These are phyloP conservation scores for Petrocephalus zakoni DNA, from an alignment of 2,113 vertebrate genomes.

Conservation along the genomic window DNA sequence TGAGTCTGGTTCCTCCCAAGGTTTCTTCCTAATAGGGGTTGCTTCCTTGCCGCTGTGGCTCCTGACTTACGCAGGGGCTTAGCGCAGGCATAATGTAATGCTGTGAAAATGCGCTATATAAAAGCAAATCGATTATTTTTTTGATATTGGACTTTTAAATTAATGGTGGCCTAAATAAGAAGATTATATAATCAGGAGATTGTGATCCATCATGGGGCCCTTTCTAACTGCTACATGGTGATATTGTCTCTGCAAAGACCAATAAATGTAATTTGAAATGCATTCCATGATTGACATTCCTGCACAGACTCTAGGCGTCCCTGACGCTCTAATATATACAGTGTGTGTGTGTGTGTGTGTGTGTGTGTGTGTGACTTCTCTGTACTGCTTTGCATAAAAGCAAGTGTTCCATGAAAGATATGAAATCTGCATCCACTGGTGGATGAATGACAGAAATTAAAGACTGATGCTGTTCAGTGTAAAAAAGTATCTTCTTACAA, in stretches of 20 bases:
- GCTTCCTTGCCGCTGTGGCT: neutral
- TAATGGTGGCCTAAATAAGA: neutral
- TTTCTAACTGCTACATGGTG: neutral
- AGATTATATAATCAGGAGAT: neutral
- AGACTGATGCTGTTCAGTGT: neutral
- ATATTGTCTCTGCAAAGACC: neutral
- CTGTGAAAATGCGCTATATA: neutral
- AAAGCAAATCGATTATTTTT: neutral
- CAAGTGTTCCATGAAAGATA: no score
- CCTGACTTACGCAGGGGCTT: neutral
- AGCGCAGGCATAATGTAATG: no score
- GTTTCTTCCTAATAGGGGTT: neutral
- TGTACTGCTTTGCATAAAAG: neutral
- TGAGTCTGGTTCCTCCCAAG: neutral
- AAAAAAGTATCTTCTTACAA: neutral
- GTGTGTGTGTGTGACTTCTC: neutral
- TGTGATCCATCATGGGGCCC: neutral
- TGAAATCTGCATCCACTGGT: neutral
- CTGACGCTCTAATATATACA: neutral
- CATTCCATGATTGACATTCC: neutral
- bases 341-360: neutral
- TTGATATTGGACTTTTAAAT: neutral
- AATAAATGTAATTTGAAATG: neutral
- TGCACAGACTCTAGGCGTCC: neutral
- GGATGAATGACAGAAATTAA: neutral